Evolutionary conservation across 2,888 invertebrate species (phyloP).

Genomic region (Phoronis australis): DNA sequence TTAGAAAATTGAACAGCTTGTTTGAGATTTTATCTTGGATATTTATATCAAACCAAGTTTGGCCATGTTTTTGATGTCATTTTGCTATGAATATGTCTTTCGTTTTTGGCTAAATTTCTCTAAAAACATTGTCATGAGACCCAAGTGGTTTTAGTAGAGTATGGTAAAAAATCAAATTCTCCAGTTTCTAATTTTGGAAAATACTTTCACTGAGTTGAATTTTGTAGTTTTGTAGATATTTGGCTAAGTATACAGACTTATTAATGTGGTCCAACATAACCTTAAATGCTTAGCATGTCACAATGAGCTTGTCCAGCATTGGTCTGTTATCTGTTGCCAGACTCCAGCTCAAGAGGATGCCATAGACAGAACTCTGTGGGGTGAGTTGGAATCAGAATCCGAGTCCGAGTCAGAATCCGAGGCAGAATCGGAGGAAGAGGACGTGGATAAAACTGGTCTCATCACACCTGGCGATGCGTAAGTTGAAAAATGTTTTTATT

Average conservation of each 20-base stretch:
- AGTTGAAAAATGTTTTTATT: too few relatives aligned
- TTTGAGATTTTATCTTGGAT: too few relatives aligned
- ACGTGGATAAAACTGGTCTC: constrained; percentile 70
- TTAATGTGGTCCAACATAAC: neutral
- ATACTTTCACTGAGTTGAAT: neutral
- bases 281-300: neutral
- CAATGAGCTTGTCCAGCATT: too few relatives aligned
- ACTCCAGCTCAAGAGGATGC: constrained; percentile 73
- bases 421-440: constrained; percentile 54
- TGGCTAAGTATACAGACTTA: too few relatives aligned
- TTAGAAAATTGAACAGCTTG: too few relatives aligned
- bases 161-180: neutral
- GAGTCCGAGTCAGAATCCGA: constrained; percentile 56
- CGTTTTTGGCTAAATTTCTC: too few relatives aligned
- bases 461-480: constrained; percentile 72
- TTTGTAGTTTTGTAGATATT: too few relatives aligned
- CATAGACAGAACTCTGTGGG: constrained; percentile 92
- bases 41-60: too few relatives aligned
- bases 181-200: neutral
- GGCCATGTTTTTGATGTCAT: too few relatives aligned
- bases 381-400: constrained; percentile 89
- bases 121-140: too few relatives aligned
- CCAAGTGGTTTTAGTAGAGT: too few relatives aligned
- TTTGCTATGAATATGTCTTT: too few relatives aligned
- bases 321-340: constrained; percentile 38